These are phyloP conservation scores for Semnornis frantzii DNA, from an alignment of 2,113 vertebrate genomes.

Conservation along the genomic window DNA sequence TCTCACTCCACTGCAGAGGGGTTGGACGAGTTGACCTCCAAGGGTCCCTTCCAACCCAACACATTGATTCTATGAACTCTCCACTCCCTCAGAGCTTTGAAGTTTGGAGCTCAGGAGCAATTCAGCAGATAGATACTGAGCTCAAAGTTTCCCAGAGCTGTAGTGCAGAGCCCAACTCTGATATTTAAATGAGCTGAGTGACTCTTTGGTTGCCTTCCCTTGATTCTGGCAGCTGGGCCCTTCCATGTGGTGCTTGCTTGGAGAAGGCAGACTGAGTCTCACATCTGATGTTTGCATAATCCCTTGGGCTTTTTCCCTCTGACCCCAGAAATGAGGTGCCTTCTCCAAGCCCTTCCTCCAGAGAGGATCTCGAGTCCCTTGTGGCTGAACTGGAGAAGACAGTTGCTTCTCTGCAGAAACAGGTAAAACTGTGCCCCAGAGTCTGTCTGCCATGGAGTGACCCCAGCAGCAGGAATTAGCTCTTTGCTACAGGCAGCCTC, in stretches of 20 bases:
- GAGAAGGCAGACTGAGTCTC: not conserved
- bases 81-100: not conserved
- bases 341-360: not conserved
- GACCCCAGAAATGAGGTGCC: not conserved
- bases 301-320: slow-evolving; percentile 10
- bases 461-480: not conserved
- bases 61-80: not conserved
- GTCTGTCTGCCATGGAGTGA: not conserved
- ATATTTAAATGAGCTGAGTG: not conserved
- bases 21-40: no score
- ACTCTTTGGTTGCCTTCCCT: not conserved
- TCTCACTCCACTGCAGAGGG: no score
- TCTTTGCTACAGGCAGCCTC: not conserved
- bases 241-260: not conserved
- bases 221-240: not conserved
- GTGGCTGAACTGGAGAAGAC: slow-evolving; percentile 63
- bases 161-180: not conserved
- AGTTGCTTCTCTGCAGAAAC: slow-evolving; percentile 51
- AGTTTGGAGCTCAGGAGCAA: not conserved
- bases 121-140: not conserved
- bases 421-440: slow-evolving; percentile 10
- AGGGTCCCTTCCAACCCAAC: no score
- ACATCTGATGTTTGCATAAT: not conserved
- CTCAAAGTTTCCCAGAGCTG: not conserved
- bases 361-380: slow-evolving; percentile 42